Percentiles rank a stretch among this genome's conserved stretches.
Conservation (phyloP, 2,113 vertebrate genomes). For the Cheirogaleus medius region DNA sequence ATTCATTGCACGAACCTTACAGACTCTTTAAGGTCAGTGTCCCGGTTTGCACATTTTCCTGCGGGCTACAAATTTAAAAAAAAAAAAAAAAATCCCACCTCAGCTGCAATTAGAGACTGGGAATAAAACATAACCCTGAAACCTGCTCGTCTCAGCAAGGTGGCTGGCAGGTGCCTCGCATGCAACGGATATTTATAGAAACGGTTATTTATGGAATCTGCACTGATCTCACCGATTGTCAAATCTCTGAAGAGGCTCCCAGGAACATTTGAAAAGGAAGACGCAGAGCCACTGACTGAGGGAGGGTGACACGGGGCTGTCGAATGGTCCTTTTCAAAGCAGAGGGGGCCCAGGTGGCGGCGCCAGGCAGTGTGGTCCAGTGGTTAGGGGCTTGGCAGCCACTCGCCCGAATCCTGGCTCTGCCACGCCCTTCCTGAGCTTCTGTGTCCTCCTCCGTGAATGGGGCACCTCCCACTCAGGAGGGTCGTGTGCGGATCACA, state of each 20-base stretch:
- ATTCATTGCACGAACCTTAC: background rate
- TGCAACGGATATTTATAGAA: conserved; percentile 49
- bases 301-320: fast-evolving
- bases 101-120: conserved; percentile 10
- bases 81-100: background rate
- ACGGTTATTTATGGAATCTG: background rate
- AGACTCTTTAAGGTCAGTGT: background rate
- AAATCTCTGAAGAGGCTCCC: conserved; percentile 6
- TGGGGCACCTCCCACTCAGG: background rate
- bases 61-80: background rate
- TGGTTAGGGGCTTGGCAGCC: no score
- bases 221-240: background rate
- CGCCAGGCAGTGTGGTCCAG: background rate
- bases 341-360: background rate
- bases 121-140: background rate
- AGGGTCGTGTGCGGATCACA: background rate
- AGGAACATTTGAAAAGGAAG: background rate
- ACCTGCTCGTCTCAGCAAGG: conserved; percentile 51
- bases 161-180: background rate
- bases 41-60: background rate
- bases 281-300: background rate
- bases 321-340: background rate
- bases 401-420: background rate
- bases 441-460: background rate
- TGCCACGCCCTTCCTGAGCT: background rate